A percentile compares a stretch with the other conserved stretches of the same genome.
Evolutionary conservation across 2,797 vertebrate genomes (phyloP).

Genomic region (Phoeniculus purpureus): DNA sequence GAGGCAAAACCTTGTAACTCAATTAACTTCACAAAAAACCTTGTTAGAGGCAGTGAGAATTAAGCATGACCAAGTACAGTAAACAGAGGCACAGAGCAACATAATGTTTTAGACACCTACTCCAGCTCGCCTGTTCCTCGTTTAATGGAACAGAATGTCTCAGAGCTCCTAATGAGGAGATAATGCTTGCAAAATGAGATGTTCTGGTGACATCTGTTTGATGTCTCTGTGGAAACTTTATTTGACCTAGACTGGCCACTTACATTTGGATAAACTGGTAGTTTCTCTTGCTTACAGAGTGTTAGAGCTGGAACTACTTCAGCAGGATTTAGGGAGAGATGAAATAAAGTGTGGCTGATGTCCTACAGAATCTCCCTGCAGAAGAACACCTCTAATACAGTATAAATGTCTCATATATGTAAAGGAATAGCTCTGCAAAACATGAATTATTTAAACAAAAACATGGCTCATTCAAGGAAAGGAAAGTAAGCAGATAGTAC

Average conservation of each 20-base stretch:
- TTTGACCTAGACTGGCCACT: neutral
- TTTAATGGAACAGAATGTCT: conserved; percentile 54
- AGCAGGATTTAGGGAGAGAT: neutral
- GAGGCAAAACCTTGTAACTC: conserved; percentile 5
- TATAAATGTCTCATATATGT: neutral
- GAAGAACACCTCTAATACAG: neutral
- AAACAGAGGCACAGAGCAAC: conserved; percentile 14
- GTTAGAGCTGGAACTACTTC: neutral
- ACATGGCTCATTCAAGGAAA: neutral
- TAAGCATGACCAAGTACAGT: conserved; percentile 16
- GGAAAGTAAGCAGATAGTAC: neutral
- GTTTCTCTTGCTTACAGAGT: neutral
- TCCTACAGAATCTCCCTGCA: neutral
- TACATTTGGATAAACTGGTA: neutral
- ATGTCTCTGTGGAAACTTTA: conserved; percentile 14
- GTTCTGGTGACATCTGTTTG: conserved; percentile 24
- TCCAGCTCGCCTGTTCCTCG: neutral
- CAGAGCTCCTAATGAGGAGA: conserved; percentile 45
- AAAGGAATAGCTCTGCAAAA: neutral
- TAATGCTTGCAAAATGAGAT: neutral
- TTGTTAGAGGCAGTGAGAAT: conserved; percentile 29
- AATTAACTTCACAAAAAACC: conserved; percentile 35
- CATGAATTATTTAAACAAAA: neutral
- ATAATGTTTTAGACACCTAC: conserved; percentile 43
- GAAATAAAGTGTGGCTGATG: neutral